Evolutionary conservation across 2,888 invertebrate species (phyloP), one percentile per base, ranked within the genome.

Genomic region (Germaria angustata): DNA sequence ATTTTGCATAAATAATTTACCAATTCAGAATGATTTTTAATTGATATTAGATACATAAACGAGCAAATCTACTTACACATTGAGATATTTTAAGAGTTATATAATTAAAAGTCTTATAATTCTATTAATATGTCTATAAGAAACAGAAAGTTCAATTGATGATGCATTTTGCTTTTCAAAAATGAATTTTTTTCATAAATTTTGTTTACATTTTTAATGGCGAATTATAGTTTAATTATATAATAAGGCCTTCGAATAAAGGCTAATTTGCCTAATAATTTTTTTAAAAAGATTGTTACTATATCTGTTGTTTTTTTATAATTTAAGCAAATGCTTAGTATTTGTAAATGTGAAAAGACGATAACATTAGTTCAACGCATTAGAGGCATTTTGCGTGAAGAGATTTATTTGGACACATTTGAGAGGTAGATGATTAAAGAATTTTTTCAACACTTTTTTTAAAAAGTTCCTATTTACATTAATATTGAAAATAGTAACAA

Each of bases 101-200:
- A n/a, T 69, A 15, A 44, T 49, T 66, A 28, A 34, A 46, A 6
- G 13, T 61, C 7, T 53, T 24, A 32, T 39, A n/a, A 49, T 72
- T 51, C 17, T 46, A 51, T 79, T 57, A 32, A 20, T 36, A 71
- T 65, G 66, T 49, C 41, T 61, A 51, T 68, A 61, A 61, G 22
- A 17, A 51, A 32, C n/a, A 28, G 39, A 46, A 79, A 79, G 79
- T 82, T 76, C 82, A 55, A 39, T 39, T 79, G 46, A 71, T 82
- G 82, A 76, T 61, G 82, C 82, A 82, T 82, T 82, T 82, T 82
- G 20, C 75, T 71, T 53, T 75, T 76, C 59, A 79, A 76, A 81
- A 79, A 82, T 79, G 82, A 79, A 76, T 66, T 36, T 15, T 17
- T 61, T 72, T 13, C 44, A 22, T 0, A 36, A 32, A 49, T 80